Conservation (phyloP, 2,888 invertebrate genomes). For the Tuta absoluta region DNA sequence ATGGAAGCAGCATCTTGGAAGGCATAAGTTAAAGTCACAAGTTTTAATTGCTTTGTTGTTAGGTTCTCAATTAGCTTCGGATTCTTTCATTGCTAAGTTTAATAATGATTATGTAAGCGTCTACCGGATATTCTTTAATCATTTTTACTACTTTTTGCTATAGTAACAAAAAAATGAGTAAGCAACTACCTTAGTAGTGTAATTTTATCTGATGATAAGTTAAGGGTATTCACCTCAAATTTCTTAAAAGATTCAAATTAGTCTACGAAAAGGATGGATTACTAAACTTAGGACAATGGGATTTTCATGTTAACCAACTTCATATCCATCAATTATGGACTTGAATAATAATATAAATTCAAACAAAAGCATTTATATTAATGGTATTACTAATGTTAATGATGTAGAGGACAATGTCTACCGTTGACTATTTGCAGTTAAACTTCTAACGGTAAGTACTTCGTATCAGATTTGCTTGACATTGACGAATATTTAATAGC, state of each 20-base stretch:
- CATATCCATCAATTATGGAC: conserved; percentile 7
- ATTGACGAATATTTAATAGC: conserved; percentile 14
- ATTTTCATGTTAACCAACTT: neutral
- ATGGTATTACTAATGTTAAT: neutral
- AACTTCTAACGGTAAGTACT: conserved; percentile 8
- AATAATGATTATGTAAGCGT: too few species aligned
- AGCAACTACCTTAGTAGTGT: too few species aligned
- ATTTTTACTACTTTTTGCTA: too few species aligned
- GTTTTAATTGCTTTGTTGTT: conserved; percentile 13
- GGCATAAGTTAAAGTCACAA: neutral
- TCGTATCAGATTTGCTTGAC: conserved; percentile 14
- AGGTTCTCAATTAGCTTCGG: neutral
- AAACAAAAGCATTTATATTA: conserved; percentile 17
- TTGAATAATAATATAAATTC: neutral
- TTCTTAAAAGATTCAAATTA: neutral
- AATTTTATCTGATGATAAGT: neutral
- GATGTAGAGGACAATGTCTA: conserved; percentile 1
- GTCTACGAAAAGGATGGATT: neutral
- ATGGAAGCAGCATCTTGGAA: conserved; percentile 8
- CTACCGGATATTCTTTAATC: too few species aligned
- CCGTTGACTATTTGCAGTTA: neutral
- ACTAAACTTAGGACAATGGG: neutral
- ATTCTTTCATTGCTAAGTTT: too few species aligned
- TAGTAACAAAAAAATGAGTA: too few species aligned
- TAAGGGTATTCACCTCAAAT: neutral